Evolutionary conservation across 2,113 vertebrate genomes (phyloP).

Genomic region (Apus apus): DNA sequence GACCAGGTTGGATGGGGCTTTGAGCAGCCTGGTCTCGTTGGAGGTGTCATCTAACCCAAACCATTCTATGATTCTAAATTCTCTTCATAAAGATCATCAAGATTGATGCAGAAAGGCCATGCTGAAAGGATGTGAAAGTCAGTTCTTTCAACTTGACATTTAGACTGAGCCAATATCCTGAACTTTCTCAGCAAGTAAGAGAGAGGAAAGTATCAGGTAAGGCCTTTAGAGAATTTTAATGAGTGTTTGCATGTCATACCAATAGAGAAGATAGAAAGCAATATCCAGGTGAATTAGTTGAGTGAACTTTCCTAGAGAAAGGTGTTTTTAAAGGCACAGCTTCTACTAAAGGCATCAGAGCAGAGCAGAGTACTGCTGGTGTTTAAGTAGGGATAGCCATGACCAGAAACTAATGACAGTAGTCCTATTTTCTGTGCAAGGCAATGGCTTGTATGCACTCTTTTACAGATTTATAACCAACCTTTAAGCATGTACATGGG

Average conservation of each 20-base stretch:
- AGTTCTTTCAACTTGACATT: slow-evolving; percentile 42
- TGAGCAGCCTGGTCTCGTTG: too few species aligned
- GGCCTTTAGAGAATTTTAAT: background rate
- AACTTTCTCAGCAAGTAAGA: background rate
- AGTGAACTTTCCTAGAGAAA: background rate
- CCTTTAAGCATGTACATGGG: background rate
- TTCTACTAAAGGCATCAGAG: background rate
- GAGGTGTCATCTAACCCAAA: too few species aligned
- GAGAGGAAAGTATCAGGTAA: background rate
- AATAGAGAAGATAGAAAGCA: background rate
- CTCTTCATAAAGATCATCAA: background rate
- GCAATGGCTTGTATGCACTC: background rate
- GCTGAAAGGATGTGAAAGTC: background rate
- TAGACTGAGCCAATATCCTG: background rate
- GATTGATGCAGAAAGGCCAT: background rate
- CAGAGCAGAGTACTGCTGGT: background rate
- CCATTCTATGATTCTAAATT: background rate
- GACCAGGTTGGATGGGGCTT: too few species aligned
- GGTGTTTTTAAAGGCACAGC: background rate
- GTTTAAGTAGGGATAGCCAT: background rate
- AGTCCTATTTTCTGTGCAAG: background rate
- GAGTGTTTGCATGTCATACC: background rate
- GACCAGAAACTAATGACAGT: background rate
- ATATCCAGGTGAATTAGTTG: background rate
- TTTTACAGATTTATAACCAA: background rate